Evolutionary conservation across 2,888 invertebrate species (phyloP), one percentile per base, ranked within the genome.

Genomic region (Cataglyphis livida): DNA sequence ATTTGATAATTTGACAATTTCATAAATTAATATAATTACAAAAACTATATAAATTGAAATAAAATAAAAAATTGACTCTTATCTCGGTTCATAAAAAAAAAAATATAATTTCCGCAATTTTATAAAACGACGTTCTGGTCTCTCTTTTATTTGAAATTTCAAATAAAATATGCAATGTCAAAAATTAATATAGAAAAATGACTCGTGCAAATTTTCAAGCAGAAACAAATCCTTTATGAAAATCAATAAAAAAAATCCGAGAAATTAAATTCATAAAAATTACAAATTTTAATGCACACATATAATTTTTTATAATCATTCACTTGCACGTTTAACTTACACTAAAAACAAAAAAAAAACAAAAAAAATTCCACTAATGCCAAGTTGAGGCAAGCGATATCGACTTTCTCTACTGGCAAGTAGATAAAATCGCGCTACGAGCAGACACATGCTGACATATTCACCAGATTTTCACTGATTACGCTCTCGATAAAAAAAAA

Each of bases 401-500:
- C 9, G 38, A 28, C 28, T 54, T 25, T 76, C 4, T 28, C 18
- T 48, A 54, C 35, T 25, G 41, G 2, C 65, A 64, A 82, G 85
- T 85, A 66, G 88, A 84, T 59, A n/a, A 57, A 73, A 54, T 68
- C 83, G 59, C 21, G 51, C 51, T 65, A 25, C 75, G 51, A 57
- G 73, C 82, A 65, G 87, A 79, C 87, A 41, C 59, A 25, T 51
- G 51, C 21, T n/a, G 18, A 12, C 51, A 15, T 48, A 57, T 57
- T 68, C 79, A 6, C 76, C 32, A 9, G 28, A 32, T 28, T 28
- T 44, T 66, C 64, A 61, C 41, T 68, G 12, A 10, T 12, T 28
- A 35, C 41, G 62, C 74, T 44, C 12, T 41, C 35, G 6, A 15
- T n/a, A 4, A 25, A 18, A 18, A 15, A 12, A 21, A 21, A 21